Base-by-base conservation (phyloP, 2,888 invertebrate species). In the Elmis aenea region DNA sequence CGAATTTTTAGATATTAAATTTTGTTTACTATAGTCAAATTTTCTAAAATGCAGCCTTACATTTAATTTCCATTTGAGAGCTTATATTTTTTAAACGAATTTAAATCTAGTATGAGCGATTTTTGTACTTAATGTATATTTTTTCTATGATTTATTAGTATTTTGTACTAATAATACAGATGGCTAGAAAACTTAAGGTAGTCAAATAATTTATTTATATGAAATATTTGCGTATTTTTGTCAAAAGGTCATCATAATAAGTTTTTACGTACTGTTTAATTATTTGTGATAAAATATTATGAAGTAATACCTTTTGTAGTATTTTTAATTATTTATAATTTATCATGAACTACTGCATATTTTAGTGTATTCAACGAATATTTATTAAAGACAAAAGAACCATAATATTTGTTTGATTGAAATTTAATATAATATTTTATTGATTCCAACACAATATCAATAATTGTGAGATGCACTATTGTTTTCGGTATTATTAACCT, bases 51-150 rank as follows among this genome's bases (percentile, higher is more conserved):
- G 27, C 27, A 31, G 38, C 38, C 32, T 38, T 38, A 38, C 14
- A 26, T 28, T 34, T 35, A 40, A 18, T n/a, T n/a, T n/a, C n/a
- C n/a, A n/a, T 34, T 34, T 31, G 25, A 40, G 33, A 33, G 39
- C 33, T 40, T 36, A 26, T 41, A 41, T 41, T 41, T 41, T 40
- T 41, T 41, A 41, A 31, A 40, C 16, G 23, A 34, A 34, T 23
- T 29, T 29, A 29, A 21, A 35, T 28, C 15, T 37, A 27, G 36
- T 35, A 11, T 13, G 24, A 18, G 22, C 8, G 10, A 20, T 9
- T 37, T 42, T 42, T 42, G 42, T 42, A 42, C 42, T 37, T 42
- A 42, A 42, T 42, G 41, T 31, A 24, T 32, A 42, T 37, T 29
- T 42, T 41, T 42, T 42, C 27, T 33, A 37, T 29, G 27, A 33